Conservation (phyloP, 2,113 vertebrate genomes). For the Pollimyrus isidori region DNA sequence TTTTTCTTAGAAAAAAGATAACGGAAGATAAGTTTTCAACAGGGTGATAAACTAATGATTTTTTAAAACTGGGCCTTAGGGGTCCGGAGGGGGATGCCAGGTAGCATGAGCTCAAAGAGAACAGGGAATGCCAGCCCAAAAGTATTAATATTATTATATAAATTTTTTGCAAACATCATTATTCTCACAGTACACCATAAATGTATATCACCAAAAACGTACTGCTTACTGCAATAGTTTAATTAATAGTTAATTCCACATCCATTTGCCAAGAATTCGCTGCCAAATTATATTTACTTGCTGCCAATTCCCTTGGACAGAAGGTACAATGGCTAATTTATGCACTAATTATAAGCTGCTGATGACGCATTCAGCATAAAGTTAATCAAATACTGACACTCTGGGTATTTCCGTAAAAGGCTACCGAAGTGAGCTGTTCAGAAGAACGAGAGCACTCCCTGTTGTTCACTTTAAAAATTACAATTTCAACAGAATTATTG, state of each 20-base stretch:
- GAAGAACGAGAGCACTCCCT: background rate
- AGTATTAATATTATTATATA: background rate
- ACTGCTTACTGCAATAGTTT: background rate
- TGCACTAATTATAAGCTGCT: background rate
- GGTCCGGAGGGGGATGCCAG: background rate
- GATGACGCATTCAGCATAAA: slow-evolving; percentile 11
- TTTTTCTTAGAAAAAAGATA: no score
- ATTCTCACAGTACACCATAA: background rate
- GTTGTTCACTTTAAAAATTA: background rate
- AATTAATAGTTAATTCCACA: background rate
- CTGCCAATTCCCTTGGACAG: background rate
- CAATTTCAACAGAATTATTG: background rate
- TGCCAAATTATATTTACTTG: slow-evolving; percentile 1
- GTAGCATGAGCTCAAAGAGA: background rate
- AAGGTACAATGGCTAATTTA: slow-evolving; percentile 8
- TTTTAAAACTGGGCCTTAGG: background rate
- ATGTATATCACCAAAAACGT: background rate
- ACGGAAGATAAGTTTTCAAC: no score
- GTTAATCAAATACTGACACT: background rate
- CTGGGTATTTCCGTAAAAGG: background rate
- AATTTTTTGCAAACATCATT: background rate
- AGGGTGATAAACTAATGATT: no score
- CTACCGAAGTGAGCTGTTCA: background rate
- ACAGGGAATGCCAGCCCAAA: background rate
- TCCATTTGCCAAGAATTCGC: background rate